A percentile compares a stretch with the other conserved stretches of the same genome.
These are phyloP conservation scores for Drosophila atroscutellata DNA, from an alignment of 2,888 invertebrate species.

Conservation along the genomic window DNA sequence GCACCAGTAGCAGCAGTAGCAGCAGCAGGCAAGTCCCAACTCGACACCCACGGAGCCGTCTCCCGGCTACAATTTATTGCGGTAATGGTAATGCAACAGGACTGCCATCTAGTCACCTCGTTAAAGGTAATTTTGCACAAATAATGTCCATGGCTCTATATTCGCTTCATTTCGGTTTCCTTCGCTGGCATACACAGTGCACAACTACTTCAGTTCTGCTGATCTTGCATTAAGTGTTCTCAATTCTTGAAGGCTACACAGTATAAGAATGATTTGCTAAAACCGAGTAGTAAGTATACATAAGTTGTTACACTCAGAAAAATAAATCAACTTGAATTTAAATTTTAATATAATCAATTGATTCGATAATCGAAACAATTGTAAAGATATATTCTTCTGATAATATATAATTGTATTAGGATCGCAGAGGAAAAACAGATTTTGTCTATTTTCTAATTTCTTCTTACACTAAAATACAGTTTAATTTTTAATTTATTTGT, in stretches of 20 bases:
- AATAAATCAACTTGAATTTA: neutral
- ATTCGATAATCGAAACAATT: neutral
- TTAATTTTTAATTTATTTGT: neutral
- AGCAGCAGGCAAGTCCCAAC: constrained; percentile 36
- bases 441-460: no score
- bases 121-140: constrained; percentile 81
- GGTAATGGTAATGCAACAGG: constrained; percentile 80
- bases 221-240: neutral
- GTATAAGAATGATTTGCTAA: neutral
- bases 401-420: neutral
- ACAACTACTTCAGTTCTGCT: neutral
- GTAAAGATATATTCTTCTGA: neutral
- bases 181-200: constrained; percentile 11
- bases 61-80: constrained; percentile 71
- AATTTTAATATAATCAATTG: neutral
- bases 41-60: constrained; percentile 39
- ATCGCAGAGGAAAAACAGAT: neutral
- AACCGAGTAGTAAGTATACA: neutral
- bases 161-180: constrained; percentile 22
- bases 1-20: constrained; percentile 34
- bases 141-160: constrained; percentile 75
- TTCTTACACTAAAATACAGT: neutral
- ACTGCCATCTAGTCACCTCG: constrained; percentile 76
- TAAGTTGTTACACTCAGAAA: neutral
- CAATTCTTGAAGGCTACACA: neutral